Evolutionary conservation across 2,797 vertebrate species (phyloP).

Genomic region (Jordanella pulchra): DNA sequence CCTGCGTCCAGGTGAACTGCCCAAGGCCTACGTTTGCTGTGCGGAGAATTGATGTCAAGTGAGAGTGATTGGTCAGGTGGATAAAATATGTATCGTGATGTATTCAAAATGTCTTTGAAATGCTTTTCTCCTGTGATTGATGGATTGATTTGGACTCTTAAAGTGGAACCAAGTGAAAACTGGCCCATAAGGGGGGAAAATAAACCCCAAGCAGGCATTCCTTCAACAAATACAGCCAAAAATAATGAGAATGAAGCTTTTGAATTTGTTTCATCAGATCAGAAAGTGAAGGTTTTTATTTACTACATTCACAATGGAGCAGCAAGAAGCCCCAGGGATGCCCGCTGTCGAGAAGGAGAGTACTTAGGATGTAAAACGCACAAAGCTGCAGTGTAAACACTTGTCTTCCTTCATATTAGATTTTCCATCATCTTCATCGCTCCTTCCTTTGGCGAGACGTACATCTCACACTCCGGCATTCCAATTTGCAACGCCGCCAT

Average conservation of each 20-base stretch:
- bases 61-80: constrained; percentile 51
- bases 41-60: constrained; percentile 59
- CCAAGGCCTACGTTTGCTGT: constrained; percentile 47
- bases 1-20: constrained; percentile 60
- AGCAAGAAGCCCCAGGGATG: constrained; percentile 47
- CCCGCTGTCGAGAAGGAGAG: constrained; percentile 43
- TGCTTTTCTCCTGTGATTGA: constrained; percentile 49
- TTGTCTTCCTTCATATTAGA: constrained; percentile 72
- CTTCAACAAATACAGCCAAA: constrained; percentile 26
- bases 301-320: not conserved
- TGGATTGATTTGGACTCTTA: constrained; percentile 59
- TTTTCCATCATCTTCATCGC: constrained; percentile 71
- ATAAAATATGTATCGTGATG: constrained; percentile 64
- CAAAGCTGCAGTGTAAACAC: constrained; percentile 68
- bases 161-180: constrained; percentile 46
- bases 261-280: constrained; percentile 31
- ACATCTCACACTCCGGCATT: constrained; percentile 70
- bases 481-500: constrained; percentile 72
- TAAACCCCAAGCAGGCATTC: constrained; percentile 12
- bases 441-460: constrained; percentile 50
- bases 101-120: constrained; percentile 42
- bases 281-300: constrained; percentile 18
- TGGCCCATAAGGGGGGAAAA: constrained; percentile 3
- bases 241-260: constrained; percentile 38
- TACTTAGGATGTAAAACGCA: constrained; percentile 64